Percentiles rank a stretch among this genome's conserved stretches.
Evolutionary conservation across 2,888 invertebrate genomes (phyloP).

Genomic region (Stenurella melanura): DNA sequence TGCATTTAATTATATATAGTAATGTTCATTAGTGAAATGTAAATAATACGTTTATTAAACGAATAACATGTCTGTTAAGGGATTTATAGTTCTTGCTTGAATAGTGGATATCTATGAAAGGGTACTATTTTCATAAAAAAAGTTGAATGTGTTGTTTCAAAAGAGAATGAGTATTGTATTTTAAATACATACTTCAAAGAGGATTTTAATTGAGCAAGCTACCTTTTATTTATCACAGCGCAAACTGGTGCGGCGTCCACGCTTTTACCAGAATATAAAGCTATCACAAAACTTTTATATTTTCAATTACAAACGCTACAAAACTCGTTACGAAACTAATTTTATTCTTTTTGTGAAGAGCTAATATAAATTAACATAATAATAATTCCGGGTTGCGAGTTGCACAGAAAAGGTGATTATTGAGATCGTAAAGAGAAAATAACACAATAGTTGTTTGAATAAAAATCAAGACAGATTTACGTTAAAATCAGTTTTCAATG

Average conservation of each 20-base stretch:
- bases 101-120: no score
- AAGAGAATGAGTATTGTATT: background rate
- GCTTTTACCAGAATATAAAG: background rate
- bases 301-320: background rate
- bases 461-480: background rate
- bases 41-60: no score
- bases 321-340: slow-evolving; percentile 10
- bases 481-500: background rate
- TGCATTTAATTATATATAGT: no score
- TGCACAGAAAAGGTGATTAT: background rate
- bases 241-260: background rate
- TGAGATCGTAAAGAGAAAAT: background rate
- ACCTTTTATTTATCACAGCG: background rate
- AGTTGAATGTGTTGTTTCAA: background rate
- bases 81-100: no score
- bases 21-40: no score
- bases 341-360: background rate
- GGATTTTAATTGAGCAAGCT: background rate
- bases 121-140: no score
- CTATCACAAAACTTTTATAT: slow-evolving; percentile 5
- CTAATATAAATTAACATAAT: background rate
- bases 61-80: no score
- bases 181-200: background rate
- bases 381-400: background rate
- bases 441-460: background rate